Evolutionary conservation across 2,113 vertebrate genomes (phyloP).

Genomic region (Cathartes aura): DNA sequence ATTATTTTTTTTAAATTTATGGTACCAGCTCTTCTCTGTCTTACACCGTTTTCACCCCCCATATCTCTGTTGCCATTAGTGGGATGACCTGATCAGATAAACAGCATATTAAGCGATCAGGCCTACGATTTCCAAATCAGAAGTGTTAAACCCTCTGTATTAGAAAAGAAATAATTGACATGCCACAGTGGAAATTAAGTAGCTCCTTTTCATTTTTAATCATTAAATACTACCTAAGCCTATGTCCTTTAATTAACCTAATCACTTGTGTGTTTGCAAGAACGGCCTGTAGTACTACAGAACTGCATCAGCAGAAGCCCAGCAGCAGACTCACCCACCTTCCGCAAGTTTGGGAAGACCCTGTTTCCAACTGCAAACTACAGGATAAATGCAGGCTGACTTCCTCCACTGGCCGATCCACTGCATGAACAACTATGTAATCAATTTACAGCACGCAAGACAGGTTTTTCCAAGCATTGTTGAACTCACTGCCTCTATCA

Average conservation of each 20-base stretch:
- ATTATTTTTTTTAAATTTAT: not conserved
- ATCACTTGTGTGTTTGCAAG: not conserved
- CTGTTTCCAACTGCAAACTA: not conserved
- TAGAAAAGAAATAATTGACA: not conserved
- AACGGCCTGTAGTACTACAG: not conserved
- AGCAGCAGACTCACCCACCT: not conserved
- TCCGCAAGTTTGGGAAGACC: not conserved
- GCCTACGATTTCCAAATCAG: not conserved
- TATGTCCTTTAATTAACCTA: not conserved
- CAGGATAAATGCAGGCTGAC: not conserved
- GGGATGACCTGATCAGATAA: not conserved
- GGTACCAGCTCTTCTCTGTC: not conserved
- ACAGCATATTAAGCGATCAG: not conserved
- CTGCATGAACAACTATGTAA: not conserved
- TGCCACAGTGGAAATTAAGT: not conserved
- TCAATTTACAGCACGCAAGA: not conserved
- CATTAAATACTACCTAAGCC: not conserved
- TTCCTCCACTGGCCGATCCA: not conserved
- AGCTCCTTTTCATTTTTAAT: not conserved
- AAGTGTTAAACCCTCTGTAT: not conserved
- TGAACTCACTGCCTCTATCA: not conserved
- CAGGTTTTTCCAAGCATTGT: not conserved
- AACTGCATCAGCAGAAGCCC: not conserved
- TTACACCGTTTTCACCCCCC: fast-evolving
- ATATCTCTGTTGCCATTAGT: not conserved